Evolutionary conservation across 92 coral and sea anemone genomes (phyloP).

Genomic region (Parazoanthus swiftii): DNA sequence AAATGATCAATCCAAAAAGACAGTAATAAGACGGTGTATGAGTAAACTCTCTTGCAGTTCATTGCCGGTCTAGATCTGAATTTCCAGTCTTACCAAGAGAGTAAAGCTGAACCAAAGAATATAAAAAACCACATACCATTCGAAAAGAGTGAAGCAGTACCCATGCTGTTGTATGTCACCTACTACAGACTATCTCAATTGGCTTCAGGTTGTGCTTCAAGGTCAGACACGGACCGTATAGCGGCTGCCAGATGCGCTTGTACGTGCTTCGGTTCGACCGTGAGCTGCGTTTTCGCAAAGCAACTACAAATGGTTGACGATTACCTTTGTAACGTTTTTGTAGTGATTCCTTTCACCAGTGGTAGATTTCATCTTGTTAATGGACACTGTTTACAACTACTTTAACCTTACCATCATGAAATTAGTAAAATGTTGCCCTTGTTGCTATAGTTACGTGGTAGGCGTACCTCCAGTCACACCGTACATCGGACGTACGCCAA

Average conservation of each 20-base stretch:
- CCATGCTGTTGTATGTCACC: too few relatives aligned
- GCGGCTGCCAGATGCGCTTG: too few relatives aligned
- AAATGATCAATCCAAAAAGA: neutral
- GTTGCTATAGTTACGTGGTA: constrained; percentile 58
- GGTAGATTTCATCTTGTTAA: too few relatives aligned
- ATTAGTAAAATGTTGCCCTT: neutral
- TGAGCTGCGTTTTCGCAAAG: too few relatives aligned
- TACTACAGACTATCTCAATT: too few relatives aligned
- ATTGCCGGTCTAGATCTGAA: neutral
- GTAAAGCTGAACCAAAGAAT: neutral
- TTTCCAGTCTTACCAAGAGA: neutral
- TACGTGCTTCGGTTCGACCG: too few relatives aligned
- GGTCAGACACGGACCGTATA: too few relatives aligned
- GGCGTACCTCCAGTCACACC: constrained; percentile 92
- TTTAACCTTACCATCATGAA: neutral
- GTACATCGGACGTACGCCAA: constrained; percentile 92
- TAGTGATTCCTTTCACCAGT: too few relatives aligned
- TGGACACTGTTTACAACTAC: too few relatives aligned
- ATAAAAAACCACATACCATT: neutral
- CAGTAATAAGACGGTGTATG: neutral
- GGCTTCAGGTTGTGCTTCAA: too few relatives aligned
- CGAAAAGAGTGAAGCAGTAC: neutral
- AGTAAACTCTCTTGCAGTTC: neutral
- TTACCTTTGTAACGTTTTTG: too few relatives aligned
- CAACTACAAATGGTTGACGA: too few relatives aligned